Conservation (phyloP, 1,140 invertebrate genomes). For the Amphibalanus amphitrite region DNA sequence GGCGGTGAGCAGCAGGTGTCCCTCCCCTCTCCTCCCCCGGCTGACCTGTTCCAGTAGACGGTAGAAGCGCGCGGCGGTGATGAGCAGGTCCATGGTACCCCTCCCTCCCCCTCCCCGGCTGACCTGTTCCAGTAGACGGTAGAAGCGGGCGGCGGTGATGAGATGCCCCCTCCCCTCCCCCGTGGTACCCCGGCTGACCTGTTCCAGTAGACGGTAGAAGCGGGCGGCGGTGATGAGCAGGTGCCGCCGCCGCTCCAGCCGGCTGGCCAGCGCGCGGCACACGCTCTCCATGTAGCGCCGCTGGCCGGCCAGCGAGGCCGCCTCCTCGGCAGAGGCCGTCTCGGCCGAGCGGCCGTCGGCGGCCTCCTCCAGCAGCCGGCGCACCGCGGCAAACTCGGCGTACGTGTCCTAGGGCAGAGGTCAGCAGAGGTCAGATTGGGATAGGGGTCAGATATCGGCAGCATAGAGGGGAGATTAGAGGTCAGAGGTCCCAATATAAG, state of each 20-base stretch:
- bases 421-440: too few relatives aligned
- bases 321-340: constrained; percentile 33
- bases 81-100: too few relatives aligned
- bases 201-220: constrained; percentile 54
- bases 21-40: too few relatives aligned
- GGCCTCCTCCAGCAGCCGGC: constrained; percentile 43
- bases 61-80: constrained; percentile 55
- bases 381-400: constrained; percentile 45
- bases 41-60: constrained; percentile 50
- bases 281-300: constrained; percentile 63
- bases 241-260: constrained; percentile 52
- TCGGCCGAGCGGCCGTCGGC: constrained; percentile 13
- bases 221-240: constrained; percentile 54
- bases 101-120: too few relatives aligned
- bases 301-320: constrained; percentile 39
- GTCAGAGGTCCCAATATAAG: too few relatives aligned
- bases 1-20: too few relatives aligned
- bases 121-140: constrained; percentile 51
- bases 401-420: neutral
- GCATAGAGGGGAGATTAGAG: too few relatives aligned
- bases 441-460: too few relatives aligned
- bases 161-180: constrained; percentile 48
- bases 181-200: too few relatives aligned
- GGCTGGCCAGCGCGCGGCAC: constrained; percentile 51
- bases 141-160: constrained; percentile 55